These are phyloP conservation scores for Patella depressa DNA, from an alignment of 2,888 invertebrate genomes.

Conservation along the genomic window DNA sequence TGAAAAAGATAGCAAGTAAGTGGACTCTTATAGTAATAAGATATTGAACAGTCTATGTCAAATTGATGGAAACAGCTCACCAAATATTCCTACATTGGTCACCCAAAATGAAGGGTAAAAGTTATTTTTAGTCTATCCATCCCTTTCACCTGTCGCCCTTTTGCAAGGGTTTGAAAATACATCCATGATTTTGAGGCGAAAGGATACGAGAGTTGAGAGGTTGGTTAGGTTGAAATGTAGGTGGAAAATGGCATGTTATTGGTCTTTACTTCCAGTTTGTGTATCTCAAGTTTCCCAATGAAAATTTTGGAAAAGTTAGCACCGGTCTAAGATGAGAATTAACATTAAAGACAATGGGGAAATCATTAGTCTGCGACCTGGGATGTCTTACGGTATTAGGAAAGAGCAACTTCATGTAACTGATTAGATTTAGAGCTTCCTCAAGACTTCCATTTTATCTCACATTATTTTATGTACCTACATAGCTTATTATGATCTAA, in stretches of 20 bases:
- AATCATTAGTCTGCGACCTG: too few species aligned
- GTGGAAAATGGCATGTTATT: too few species aligned
- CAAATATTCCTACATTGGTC: not conserved
- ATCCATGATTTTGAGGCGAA: too few species aligned
- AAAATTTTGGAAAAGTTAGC: too few species aligned
- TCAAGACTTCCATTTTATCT: not conserved
- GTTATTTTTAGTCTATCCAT: not conserved
- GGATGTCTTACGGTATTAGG: too few species aligned
- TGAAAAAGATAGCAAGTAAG: constrained; percentile 63
- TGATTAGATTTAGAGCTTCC: not conserved
- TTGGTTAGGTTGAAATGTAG: too few species aligned
- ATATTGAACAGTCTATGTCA: not conserved
- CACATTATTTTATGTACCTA: not conserved
- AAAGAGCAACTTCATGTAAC: too few species aligned
- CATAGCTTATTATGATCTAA: not conserved
- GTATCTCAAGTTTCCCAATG: too few species aligned
- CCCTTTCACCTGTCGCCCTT: not conserved
- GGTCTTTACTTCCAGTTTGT: too few species aligned
- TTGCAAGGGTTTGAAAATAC: not conserved
- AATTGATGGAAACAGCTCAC: not conserved
- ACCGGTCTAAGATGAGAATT: too few species aligned
- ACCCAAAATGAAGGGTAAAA: not conserved
- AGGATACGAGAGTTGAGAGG: too few species aligned
- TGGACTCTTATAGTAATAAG: not conserved
- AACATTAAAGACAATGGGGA: too few species aligned